phyloP scores from a whole-genome alignment of 2,113 vertebrate species.

The Thalassoma bifasciatum region DNA sequence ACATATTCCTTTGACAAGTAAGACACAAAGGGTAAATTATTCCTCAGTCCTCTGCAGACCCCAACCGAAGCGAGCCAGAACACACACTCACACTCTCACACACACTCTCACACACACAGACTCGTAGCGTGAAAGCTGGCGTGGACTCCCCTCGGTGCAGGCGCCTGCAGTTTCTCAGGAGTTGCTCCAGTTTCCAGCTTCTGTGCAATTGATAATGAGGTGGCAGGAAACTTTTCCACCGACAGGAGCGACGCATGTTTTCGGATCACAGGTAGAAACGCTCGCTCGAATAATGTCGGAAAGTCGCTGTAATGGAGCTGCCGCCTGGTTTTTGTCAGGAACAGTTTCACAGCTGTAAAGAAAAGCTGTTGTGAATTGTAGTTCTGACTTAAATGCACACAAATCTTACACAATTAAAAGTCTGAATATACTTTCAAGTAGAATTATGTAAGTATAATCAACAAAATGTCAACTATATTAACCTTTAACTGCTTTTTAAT shows the following conservation, averaged over 20 bases:
- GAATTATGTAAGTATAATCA: too few relatives aligned
- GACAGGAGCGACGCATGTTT: not conserved
- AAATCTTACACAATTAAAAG: too few relatives aligned
- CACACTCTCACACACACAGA: slow-evolving; percentile 15
- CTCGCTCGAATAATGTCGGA: slow-evolving; percentile 17
- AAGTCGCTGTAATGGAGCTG: not conserved
- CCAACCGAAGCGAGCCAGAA: slow-evolving; percentile 45
- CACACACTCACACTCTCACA: slow-evolving; percentile 24
- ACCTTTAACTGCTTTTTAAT: too few relatives aligned
- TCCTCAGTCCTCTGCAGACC: slow-evolving; percentile 5
- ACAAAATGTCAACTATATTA: too few relatives aligned
- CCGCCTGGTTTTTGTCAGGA: not conserved
- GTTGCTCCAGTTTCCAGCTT: slow-evolving; percentile 24
- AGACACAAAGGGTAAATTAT: not conserved
- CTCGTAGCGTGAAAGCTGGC: slow-evolving; percentile 44
- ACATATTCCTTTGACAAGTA: not conserved
- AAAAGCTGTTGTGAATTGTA: not conserved
- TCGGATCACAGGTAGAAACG: slow-evolving; percentile 4
- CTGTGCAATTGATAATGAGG: slow-evolving; percentile 32
- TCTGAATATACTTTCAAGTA: too few relatives aligned
- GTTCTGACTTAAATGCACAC: too few relatives aligned
- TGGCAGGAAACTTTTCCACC: slow-evolving; percentile 18
- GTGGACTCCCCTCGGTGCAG: not conserved
- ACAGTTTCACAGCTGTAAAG: not conserved
- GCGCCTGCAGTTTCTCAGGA: not conserved